Evolutionary conservation across 2,113 vertebrate genomes (phyloP), one percentile per base, ranked within the genome.

Genomic region (Junco hyemalis): DNA sequence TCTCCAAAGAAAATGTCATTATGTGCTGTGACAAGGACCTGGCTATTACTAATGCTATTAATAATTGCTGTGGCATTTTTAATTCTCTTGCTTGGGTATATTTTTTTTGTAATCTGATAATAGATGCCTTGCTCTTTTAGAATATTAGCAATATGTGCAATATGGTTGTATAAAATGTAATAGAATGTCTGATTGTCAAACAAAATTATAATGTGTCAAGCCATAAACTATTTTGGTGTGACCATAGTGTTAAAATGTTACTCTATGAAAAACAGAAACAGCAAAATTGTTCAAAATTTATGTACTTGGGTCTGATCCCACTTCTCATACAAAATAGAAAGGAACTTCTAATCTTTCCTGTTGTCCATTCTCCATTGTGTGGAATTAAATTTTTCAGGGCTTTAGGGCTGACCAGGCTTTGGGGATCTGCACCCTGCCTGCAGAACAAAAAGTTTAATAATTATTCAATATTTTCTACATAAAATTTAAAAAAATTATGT

Each of bases 11-110:
- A 92, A 95, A 83, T 70, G 25, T 63, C 84, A 84, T 36, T 88
- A 86, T 48, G 54, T 86, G 33, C 66, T 94, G 87, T 94, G 91
- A 95, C 79, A 92, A 86, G 66, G 64, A 88, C 74, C 56, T 90
- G 35, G 47, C 36, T 77, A 86, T 93, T 94, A 95, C 74, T 72
- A 95, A 82, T 59, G 33, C 15, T 45, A 81, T 95, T 82, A 81
- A 95, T 85, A 93, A 88, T 74, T 92, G 73, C 69, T 50, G 40
- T 92, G 64, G 33, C 54, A 76, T 54, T 64, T 95, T 91, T 76
- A 84, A 93, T 88, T 93, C 66, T 89, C 50, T 69, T 84, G 2
- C 65, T 64, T 85, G 22, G 8, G 3, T 26, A 33, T 70, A 89
- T 63, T 74, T 64, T 76, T 64, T 14, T 20, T 61, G 17, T 81